Percentiles rank a stretch among this genome's conserved stretches.
phyloP scores from a whole-genome alignment of 1,140 invertebrate genomes.

The Protaetia brevitarsis region DNA sequence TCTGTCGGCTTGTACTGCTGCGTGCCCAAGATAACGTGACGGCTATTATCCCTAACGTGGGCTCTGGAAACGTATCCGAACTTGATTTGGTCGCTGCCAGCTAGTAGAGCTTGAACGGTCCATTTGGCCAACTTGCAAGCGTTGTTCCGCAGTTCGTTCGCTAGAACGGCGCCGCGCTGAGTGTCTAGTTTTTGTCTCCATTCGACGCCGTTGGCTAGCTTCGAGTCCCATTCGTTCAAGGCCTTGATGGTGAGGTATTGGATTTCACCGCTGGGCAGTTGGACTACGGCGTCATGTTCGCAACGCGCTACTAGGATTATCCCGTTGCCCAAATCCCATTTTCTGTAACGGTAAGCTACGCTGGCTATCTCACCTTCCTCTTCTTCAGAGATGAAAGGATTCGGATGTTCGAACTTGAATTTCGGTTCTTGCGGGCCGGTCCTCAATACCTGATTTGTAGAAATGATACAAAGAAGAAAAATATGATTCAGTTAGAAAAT shows the following conservation, averaged over 20 bases:
- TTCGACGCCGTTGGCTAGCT: constrained; percentile 92
- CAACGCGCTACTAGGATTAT: constrained; percentile 88
- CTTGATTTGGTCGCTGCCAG: constrained; percentile 96
- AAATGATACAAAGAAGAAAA: not conserved
- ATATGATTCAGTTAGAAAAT: too few relatives aligned
- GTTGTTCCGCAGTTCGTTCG: constrained; percentile 98
- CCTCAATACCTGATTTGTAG: constrained; percentile 51
- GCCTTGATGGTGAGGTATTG: constrained; percentile 97
- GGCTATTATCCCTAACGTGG: constrained; percentile 89
- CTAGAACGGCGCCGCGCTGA: constrained; percentile 95
- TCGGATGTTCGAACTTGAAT: constrained; percentile 85
- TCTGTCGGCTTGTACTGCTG: constrained; percentile 98
- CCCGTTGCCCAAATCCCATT: constrained; percentile 94
- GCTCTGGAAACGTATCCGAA: constrained; percentile 97
- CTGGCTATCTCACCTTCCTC: constrained; percentile 93
- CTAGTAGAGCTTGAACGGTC: constrained; percentile 95
- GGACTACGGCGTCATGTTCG: constrained; percentile 94
- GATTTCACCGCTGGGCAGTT: constrained; percentile 84
- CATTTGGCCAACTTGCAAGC: constrained; percentile 98
- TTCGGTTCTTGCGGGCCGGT: constrained; percentile 70
- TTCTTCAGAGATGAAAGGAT: constrained; percentile 92
- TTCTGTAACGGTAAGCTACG: constrained; percentile 94
- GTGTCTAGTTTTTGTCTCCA: constrained; percentile 97
- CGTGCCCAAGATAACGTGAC: constrained; percentile 96
- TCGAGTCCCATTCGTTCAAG: constrained; percentile 98